phyloP scores from a whole-genome alignment of 2,888 invertebrate genomes.

The Congeria kusceri region DNA sequence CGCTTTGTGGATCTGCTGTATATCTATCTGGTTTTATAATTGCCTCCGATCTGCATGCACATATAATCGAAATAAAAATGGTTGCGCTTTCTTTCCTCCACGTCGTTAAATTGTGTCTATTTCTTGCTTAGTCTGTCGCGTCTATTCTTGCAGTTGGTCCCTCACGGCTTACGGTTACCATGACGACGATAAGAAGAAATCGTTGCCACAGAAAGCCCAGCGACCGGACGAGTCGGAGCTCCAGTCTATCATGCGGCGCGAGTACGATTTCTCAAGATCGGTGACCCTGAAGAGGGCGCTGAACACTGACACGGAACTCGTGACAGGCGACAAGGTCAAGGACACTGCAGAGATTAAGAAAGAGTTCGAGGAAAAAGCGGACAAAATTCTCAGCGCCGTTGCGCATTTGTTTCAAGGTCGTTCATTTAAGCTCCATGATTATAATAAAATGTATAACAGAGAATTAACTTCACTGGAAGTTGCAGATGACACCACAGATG shows the following conservation, averaged over 20 bases:
- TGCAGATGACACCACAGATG: no score
- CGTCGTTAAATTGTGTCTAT: no score
- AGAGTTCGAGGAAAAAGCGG: constrained; percentile 7
- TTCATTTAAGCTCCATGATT: not conserved
- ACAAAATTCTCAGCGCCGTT: constrained; percentile 19
- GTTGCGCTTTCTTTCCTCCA: no score
- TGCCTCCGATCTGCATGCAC: no score
- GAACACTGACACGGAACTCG: no score
- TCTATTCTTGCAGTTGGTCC: constrained; percentile 48
- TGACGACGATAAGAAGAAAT: constrained; percentile 7
- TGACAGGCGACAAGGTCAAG: not conserved
- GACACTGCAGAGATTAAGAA: constrained; percentile 10
- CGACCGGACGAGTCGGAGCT: constrained; percentile 49
- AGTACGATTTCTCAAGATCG: constrained; percentile 55
- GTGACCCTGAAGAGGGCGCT: constrained; percentile 60
- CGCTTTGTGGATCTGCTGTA: no score
- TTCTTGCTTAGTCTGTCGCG: no score
- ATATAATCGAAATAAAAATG: no score
- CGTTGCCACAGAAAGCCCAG: constrained; percentile 27
- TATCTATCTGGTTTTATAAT: no score
- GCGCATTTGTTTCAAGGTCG: constrained; percentile 17
- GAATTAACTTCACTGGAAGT: no score
- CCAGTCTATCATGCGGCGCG: constrained; percentile 57
- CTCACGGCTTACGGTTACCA: constrained; percentile 43
- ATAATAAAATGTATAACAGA: no score